A percentile compares a stretch with the other conserved stretches of the same genome.
Evolutionary conservation across 2,888 invertebrate species (phyloP).

Genomic region (Scelioninae gen. 2): DNA sequence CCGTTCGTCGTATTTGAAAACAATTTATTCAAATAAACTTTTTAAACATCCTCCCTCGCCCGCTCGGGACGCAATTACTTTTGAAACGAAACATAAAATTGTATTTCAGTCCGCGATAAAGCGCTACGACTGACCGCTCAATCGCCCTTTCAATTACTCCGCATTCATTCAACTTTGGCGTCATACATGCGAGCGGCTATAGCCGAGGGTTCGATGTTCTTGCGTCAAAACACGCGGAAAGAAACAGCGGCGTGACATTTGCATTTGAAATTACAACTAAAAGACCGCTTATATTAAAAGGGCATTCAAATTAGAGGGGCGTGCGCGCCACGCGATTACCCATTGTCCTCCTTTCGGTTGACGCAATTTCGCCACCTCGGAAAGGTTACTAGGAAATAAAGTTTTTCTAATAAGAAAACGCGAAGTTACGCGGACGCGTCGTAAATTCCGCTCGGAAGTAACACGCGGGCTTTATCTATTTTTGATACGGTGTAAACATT

Average conservation of each 20-base stretch:
- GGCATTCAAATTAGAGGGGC: slow-evolving; percentile 54
- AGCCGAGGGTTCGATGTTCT: slow-evolving; percentile 32
- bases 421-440: not conserved
- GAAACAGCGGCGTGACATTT: slow-evolving; percentile 49
- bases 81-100: not conserved
- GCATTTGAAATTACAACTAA: slow-evolving; percentile 48
- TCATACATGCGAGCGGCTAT: slow-evolving; percentile 27
- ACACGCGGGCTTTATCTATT: slow-evolving; percentile 24
- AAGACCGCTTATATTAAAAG: slow-evolving; percentile 50
- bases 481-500: slow-evolving; percentile 42
- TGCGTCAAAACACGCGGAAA: slow-evolving; percentile 47
- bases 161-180: slow-evolving; percentile 42
- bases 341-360: slow-evolving; percentile 32
- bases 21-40: too few relatives aligned
- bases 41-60: too few relatives aligned
- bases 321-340: slow-evolving; percentile 34
- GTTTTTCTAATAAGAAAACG: slow-evolving; percentile 22
- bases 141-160: slow-evolving; percentile 43
- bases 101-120: slow-evolving; percentile 10
- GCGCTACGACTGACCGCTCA: slow-evolving; percentile 10
- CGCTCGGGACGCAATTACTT: not conserved
- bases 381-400: slow-evolving; percentile 17
- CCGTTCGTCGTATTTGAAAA: too few relatives aligned
- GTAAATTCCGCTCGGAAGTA: slow-evolving; percentile 11
- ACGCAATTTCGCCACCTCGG: slow-evolving; percentile 15